Conservation (phyloP, 2,797 vertebrate genomes). For the Calcarius lapponicus region DNA sequence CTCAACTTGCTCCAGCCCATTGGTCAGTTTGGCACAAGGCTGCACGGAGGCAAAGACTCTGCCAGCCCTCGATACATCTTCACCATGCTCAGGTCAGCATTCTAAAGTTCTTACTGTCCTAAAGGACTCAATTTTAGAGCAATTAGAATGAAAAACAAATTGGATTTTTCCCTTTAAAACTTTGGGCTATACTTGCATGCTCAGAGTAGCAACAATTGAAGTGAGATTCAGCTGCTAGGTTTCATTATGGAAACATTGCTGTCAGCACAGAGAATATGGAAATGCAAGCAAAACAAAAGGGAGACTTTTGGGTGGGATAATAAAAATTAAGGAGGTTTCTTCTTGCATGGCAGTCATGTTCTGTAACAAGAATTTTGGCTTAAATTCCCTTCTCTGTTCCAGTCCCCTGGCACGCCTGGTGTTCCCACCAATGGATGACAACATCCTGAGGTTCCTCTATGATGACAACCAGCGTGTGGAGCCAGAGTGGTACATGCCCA, state of each 20-base stretch:
- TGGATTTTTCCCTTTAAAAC: background rate
- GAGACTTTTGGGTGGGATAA: background rate
- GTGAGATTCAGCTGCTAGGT: background rate
- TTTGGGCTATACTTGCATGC: background rate
- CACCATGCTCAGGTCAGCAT: conserved; percentile 94
- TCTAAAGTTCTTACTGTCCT: background rate
- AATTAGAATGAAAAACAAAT: background rate
- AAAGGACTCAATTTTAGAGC: background rate
- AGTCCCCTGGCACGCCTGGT: conserved; percentile 89
- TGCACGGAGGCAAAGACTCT: conserved; percentile 96
- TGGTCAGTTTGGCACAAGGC: conserved; percentile 96
- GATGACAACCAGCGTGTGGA: conserved; percentile 97
- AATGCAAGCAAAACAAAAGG: background rate
- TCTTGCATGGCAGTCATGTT: fast-evolving
- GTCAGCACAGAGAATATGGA: background rate
- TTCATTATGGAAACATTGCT: background rate
- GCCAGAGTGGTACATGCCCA: conserved; percentile 99
- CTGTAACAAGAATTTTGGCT: background rate
- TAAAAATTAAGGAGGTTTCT: background rate
- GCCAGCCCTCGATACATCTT: conserved; percentile 99
- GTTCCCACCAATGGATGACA: conserved; percentile 90
- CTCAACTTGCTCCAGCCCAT: conserved; percentile 92
- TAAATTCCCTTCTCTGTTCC: background rate
- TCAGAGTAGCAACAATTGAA: background rate
- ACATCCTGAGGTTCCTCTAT: conserved; percentile 88